Evolutionary conservation across 2,797 vertebrate species (phyloP).

Genomic region (Halcyon smyrnensis): DNA sequence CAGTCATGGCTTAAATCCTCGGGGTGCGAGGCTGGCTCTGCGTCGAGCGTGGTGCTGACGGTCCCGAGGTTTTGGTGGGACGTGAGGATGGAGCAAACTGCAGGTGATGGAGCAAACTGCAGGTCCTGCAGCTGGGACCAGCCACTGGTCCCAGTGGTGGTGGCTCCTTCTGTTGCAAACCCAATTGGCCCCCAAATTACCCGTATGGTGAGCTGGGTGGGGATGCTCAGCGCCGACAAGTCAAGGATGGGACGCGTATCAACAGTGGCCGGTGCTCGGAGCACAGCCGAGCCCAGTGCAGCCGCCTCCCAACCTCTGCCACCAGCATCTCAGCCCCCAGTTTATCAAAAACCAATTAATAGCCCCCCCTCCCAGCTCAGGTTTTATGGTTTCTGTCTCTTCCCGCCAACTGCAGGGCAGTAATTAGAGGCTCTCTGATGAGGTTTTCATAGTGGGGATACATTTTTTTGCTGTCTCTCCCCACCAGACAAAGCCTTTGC

Average conservation of each 20-base stretch:
- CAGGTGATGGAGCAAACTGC: neutral
- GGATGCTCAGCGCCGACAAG: accelerated
- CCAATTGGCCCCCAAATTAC: neutral
- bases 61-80: neutral
- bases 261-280: accelerated
- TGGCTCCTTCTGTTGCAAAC: accelerated
- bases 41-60: accelerated
- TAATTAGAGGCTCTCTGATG: slow-evolving; percentile 62
- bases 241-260: accelerated
- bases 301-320: neutral
- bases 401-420: neutral
- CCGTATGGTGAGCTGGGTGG: neutral
- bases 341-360: slow-evolving; percentile 61
- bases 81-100: accelerated
- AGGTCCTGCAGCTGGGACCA: neutral
- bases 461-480: accelerated
- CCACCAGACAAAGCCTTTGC: slow-evolving; percentile 27
- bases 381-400: neutral
- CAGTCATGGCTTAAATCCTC: accelerated
- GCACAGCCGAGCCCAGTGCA: neutral
- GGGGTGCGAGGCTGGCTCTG: accelerated
- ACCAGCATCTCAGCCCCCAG: neutral
- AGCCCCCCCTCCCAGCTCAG: neutral
- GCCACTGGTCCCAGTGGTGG: neutral
- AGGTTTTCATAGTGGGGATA: neutral